A percentile compares a stretch with the other conserved stretches of the same genome.
Conservation (phyloP, 1,140 invertebrate species). For the Pygmarrhopalites habei region DNA sequence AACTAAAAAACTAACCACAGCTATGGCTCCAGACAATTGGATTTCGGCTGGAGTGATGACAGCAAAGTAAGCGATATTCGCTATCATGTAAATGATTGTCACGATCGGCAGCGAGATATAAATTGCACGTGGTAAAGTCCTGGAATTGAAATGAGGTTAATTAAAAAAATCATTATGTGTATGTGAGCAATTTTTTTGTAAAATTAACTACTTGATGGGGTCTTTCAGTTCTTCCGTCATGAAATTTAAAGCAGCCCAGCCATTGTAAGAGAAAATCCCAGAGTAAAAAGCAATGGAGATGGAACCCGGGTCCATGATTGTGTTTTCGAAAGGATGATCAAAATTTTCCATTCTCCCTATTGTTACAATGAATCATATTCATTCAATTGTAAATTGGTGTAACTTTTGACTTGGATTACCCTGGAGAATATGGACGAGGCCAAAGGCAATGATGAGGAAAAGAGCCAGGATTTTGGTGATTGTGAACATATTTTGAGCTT, state of each 20-base stretch:
- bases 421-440: constrained; percentile 54
- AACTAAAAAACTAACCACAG: constrained; percentile 57
- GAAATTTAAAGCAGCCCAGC: constrained; percentile 67
- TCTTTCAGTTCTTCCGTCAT: constrained; percentile 87
- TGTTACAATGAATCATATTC: neutral
- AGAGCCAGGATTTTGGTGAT: constrained; percentile 50
- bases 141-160: constrained; percentile 41
- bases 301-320: constrained; percentile 68
- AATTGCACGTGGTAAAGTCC: constrained; percentile 81
- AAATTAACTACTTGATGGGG: constrained; percentile 61
- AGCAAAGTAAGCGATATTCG: constrained; percentile 86
- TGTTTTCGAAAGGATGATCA: constrained; percentile 65
- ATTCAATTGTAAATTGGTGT: neutral
- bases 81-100: constrained; percentile 77
- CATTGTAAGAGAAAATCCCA: constrained; percentile 92
- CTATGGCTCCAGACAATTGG: constrained; percentile 75
- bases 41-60: constrained; percentile 73
- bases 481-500: constrained; percentile 69
- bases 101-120: constrained; percentile 82
- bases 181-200: neutral
- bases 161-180: neutral
- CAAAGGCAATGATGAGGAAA: constrained; percentile 53
- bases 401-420: constrained; percentile 4
- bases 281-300: constrained; percentile 88
- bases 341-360: constrained; percentile 63